phyloP scores from a whole-genome alignment of 1,140 invertebrate species.

The Drosophila neocordata region DNA sequence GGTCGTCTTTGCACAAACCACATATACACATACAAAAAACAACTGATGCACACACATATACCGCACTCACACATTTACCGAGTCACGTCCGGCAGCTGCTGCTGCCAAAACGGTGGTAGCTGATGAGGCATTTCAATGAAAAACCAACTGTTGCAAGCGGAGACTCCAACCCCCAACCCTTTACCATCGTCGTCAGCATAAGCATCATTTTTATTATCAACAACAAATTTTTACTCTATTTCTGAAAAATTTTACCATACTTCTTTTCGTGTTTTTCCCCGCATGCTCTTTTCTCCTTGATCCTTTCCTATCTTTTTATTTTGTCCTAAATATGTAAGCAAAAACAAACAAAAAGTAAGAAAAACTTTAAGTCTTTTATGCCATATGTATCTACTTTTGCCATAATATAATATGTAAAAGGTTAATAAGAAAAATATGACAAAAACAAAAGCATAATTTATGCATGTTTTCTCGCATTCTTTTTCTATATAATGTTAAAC shows the following conservation, averaged over 20 bases:
- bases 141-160: slow-evolving; percentile 48
- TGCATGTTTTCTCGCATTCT: slow-evolving; percentile 9
- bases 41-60: slow-evolving; percentile 10
- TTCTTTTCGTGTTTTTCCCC: neutral
- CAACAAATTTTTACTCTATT: neutral
- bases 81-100: slow-evolving; percentile 46
- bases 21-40: slow-evolving; percentile 12
- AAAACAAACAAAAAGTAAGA: neutral
- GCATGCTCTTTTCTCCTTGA: neutral
- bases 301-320: slow-evolving; percentile 3
- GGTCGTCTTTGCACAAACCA: slow-evolving; percentile 6
- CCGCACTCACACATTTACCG: slow-evolving; percentile 10
- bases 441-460: neutral
- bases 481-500: slow-evolving; percentile 50
- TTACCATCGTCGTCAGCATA: neutral
- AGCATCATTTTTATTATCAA: neutral
- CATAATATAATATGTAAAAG: slow-evolving; percentile 2
- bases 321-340: neutral
- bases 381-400: slow-evolving; percentile 1
- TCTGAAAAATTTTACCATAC: neutral
- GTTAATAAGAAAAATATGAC: neutral
- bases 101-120: slow-evolving; percentile 39
- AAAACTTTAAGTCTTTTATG: neutral
- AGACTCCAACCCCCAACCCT: neutral
- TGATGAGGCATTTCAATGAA: neutral